Percentiles rank a stretch among this genome's conserved stretches.
Evolutionary conservation across 1,140 invertebrate genomes (phyloP).

Genomic region (Drosophila azteca): DNA sequence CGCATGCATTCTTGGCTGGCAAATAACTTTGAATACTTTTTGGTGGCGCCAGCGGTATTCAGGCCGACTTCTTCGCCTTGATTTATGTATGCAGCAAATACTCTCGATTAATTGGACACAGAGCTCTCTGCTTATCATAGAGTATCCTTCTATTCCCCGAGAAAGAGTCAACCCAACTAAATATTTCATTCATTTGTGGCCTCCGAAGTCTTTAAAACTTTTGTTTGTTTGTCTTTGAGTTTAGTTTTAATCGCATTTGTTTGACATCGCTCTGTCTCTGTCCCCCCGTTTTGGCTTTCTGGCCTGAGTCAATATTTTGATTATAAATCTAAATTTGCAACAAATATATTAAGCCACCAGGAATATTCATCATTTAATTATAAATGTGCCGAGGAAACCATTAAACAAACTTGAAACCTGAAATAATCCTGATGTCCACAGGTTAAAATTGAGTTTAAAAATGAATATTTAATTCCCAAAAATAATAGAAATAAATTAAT

Average conservation of each 20-base stretch:
- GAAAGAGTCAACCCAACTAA: conserved; percentile 43
- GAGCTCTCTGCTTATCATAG: conserved; percentile 13
- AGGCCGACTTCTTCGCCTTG: conserved; percentile 40
- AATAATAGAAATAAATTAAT: too few species aligned
- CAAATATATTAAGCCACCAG: conserved; percentile 16
- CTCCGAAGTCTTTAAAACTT: conserved; percentile 55
- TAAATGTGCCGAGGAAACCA: background rate
- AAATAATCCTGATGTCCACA: background rate
- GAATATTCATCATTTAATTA: conserved; percentile 1
- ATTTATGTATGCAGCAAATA: conserved; percentile 73
- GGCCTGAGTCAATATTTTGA: conserved; percentile 36
- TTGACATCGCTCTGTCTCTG: conserved; percentile 24
- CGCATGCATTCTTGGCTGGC: conserved; percentile 50
- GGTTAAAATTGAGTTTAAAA: background rate
- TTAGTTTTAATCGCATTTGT: conserved; percentile 68
- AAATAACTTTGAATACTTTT: conserved; percentile 74
- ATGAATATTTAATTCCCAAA: too few species aligned
- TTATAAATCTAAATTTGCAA: conserved; percentile 29
- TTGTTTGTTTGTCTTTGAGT: conserved; percentile 57
- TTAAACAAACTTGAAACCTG: too few species aligned
- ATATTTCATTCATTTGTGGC: conserved; percentile 62
- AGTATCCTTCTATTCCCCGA: too few species aligned
- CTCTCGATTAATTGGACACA: conserved; percentile 50
- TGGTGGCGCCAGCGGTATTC: conserved; percentile 46
- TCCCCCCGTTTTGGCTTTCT: conserved; percentile 11